Percentiles rank a stretch among this genome's conserved stretches.
phyloP scores from a whole-genome alignment of 1,140 invertebrate species.

The Drosophila paulistorum region DNA sequence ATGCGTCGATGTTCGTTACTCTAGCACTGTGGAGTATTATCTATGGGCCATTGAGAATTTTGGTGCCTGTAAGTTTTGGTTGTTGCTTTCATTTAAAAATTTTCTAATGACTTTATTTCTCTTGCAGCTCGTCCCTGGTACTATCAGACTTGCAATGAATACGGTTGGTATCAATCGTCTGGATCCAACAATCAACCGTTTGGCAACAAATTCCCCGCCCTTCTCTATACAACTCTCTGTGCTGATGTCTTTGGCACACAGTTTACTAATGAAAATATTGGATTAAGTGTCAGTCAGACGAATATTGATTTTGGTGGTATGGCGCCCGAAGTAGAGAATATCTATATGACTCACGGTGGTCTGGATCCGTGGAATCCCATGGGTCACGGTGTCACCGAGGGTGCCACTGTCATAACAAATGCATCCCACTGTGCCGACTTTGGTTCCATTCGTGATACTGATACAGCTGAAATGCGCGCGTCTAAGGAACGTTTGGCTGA shows the following conservation, averaged over 20 bases:
- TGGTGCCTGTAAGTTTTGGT: conserved; percentile 53
- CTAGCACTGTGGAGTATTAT: conserved; percentile 58
- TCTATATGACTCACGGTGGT: conserved; percentile 86
- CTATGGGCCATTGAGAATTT: conserved; percentile 41
- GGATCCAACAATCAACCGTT: conserved; percentile 86
- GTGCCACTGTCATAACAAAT: conserved; percentile 83
- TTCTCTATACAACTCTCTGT: conserved; percentile 88
- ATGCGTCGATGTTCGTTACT: conserved; percentile 65
- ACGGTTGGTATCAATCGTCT: conserved; percentile 91
- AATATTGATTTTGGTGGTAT: conserved; percentile 86
- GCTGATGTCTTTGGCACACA: conserved; percentile 86
- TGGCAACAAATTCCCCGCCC: conserved; percentile 85
- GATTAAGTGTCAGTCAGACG: conserved; percentile 84
- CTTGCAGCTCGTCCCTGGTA: conserved; percentile 87
- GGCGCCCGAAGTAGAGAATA: conserved; percentile 85
- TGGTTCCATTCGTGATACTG: conserved; percentile 84
- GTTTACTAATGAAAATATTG: conserved; percentile 84
- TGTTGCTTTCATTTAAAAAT: background rate
- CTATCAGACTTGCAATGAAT: conserved; percentile 93
- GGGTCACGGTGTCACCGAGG: conserved; percentile 85
- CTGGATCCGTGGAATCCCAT: conserved; percentile 88
- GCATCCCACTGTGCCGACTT: conserved; percentile 90
- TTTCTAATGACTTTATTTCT: background rate
- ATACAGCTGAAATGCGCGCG: conserved; percentile 85
- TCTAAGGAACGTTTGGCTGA: conserved; percentile 85